phyloP scores from a whole-genome alignment of 2,113 vertebrate species.

The Nothoprocta perdicaria region DNA sequence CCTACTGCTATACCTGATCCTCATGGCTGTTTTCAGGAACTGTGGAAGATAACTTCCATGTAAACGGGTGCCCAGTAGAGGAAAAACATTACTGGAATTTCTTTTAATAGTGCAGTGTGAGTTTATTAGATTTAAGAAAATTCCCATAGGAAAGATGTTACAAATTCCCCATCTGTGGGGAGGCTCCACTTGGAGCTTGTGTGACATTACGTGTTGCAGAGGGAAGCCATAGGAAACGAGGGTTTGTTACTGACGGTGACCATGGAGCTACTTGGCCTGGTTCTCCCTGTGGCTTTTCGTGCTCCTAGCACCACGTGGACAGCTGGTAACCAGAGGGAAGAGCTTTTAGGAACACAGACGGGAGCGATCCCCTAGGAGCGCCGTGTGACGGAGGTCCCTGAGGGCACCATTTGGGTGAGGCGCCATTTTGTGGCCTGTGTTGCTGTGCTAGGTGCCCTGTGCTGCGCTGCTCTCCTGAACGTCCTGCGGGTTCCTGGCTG shows the following conservation, averaged over 20 bases:
- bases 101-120: not conserved
- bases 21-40: not conserved
- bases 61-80: not conserved
- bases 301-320: not conserved
- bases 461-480: not conserved
- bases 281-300: not conserved
- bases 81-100: not conserved
- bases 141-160: not conserved
- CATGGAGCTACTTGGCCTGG: not conserved
- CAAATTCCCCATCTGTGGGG: not conserved
- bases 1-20: not conserved
- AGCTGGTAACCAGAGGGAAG: not conserved
- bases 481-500: slow-evolving; percentile 43
- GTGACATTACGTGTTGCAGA: rapidly evolving
- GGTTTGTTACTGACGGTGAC: not conserved
- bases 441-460: slow-evolving; percentile 27
- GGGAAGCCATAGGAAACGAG: not conserved
- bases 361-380: not conserved
- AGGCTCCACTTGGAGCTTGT: not conserved
- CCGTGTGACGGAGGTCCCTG: not conserved
- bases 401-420: not conserved
- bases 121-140: not conserved
- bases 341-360: not conserved
- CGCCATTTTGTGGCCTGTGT: slow-evolving; percentile 63
- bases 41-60: not conserved